These are phyloP conservation scores for Cheilinus undulatus DNA, from an alignment of 2,113 vertebrate genomes.

Conservation along the genomic window DNA sequence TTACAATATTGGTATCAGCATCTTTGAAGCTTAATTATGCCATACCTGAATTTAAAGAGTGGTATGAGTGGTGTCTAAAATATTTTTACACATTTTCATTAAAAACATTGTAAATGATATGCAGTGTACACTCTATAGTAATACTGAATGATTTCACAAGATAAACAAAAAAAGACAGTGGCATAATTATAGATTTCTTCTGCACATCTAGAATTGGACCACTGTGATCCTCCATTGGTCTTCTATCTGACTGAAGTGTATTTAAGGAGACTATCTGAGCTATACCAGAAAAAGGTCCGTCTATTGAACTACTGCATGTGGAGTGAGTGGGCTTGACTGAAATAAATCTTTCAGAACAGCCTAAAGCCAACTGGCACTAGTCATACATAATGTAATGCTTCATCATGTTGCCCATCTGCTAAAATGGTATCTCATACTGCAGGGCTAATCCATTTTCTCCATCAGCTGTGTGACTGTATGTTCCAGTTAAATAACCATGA, in stretches of 20 bases:
- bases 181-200: not conserved
- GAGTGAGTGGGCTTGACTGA: slow-evolving; percentile 67
- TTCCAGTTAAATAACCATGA: slow-evolving; percentile 30
- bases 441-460: slow-evolving; percentile 35
- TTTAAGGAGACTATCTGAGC: slow-evolving; percentile 50
- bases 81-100: not conserved
- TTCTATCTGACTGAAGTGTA: slow-evolving; percentile 28
- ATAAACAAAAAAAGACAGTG: not conserved
- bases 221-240: slow-evolving; percentile 1
- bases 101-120: not conserved
- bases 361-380: slow-evolving; percentile 73
- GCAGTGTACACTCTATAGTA: not conserved
- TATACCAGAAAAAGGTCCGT: slow-evolving; percentile 45
- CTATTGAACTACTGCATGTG: slow-evolving; percentile 55
- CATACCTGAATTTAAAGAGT: not conserved
- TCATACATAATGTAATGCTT: slow-evolving; percentile 74
- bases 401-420: slow-evolving; percentile 65
- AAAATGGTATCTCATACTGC: slow-evolving; percentile 41
- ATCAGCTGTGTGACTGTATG: slow-evolving; percentile 34
- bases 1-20: not conserved
- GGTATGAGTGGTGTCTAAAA: not conserved
- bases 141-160: not conserved
- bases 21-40: not conserved
- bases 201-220: not conserved
- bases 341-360: slow-evolving; percentile 77